A percentile compares a stretch with the other conserved stretches of the same genome.
Conservation (phyloP, 2,888 invertebrate species). For the Aspidiotus rigidus region DNA sequence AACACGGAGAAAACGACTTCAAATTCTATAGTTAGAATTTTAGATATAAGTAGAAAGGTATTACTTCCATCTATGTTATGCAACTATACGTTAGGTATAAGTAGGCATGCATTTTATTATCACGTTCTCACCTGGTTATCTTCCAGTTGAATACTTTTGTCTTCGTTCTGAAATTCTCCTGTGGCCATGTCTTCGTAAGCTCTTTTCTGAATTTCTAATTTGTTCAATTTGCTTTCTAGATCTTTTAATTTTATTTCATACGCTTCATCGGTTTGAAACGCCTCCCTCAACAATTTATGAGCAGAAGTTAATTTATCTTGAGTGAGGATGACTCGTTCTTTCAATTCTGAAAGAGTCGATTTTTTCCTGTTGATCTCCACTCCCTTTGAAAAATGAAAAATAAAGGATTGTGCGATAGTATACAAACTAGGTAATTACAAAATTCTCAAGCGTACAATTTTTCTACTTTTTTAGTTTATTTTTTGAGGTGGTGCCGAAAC, state of each 20-base stretch:
- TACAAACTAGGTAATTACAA: background rate
- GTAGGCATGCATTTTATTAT: too few species aligned
- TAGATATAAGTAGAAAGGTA: too few species aligned
- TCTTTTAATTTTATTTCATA: conserved; percentile 81
- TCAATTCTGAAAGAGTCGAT: conserved; percentile 92
- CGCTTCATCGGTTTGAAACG: conserved; percentile 81
- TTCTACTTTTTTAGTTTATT: too few species aligned
- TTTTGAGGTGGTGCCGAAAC: too few species aligned
- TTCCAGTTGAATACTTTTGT: conserved; percentile 84
- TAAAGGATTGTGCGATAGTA: conserved; percentile 30
- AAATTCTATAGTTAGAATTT: background rate
- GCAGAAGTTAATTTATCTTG: conserved; percentile 89
- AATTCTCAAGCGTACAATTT: too few species aligned
- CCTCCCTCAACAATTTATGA: conserved; percentile 78
- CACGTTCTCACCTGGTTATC: conserved; percentile 65
- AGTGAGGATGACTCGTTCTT: conserved; percentile 90
- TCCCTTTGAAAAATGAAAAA: conserved; percentile 51
- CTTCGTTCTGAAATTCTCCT: conserved; percentile 69
- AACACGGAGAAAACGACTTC: conserved; percentile 27
- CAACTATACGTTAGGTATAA: too few species aligned
- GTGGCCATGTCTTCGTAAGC: conserved; percentile 75
- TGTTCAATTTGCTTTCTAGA: conserved; percentile 69
- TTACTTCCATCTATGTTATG: too few species aligned
- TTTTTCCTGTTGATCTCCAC: conserved; percentile 88
- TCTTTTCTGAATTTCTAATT: conserved; percentile 64